Conservation (phyloP, 2,797 vertebrate genomes). For the Amazona ochrocephala region DNA sequence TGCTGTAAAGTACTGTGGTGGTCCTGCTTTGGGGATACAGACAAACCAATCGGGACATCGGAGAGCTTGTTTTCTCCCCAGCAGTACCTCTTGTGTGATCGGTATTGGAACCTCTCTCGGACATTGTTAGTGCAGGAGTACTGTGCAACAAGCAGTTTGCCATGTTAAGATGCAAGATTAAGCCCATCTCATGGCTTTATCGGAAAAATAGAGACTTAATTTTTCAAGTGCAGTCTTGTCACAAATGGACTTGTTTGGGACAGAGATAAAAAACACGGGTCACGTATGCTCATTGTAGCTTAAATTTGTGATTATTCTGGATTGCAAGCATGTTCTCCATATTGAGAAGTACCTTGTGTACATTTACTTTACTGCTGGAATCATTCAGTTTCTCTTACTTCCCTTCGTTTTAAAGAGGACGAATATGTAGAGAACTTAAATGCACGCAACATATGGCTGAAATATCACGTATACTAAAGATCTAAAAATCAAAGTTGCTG, state of each 20-base stretch:
- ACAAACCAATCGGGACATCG: fast-evolving
- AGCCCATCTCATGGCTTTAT: not conserved
- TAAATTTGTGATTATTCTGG: not conserved
- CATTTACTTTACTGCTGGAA: not conserved
- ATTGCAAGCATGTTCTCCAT: not conserved
- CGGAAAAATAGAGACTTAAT: not conserved
- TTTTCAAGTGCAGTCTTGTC: not conserved
- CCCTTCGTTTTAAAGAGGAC: not conserved
- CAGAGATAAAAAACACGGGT: not conserved
- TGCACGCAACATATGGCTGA: constrained; percentile 54
- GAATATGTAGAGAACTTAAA: constrained; percentile 17
- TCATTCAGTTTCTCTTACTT: not conserved
- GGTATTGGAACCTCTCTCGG: not conserved
- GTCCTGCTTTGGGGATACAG: not conserved
- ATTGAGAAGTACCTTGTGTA: not conserved
- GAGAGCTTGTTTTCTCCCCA: not conserved
- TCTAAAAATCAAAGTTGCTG: constrained; percentile 56
- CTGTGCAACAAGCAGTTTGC: not conserved
- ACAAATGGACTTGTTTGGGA: not conserved
- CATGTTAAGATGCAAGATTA: not conserved
- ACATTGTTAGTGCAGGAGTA: not conserved
- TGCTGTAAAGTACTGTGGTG: not conserved
- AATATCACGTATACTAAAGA: constrained; percentile 48
- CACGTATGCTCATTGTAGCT: not conserved
- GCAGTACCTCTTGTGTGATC: not conserved